These are phyloP conservation scores for Dryocosmus kuriphilus DNA, from an alignment of 2,888 invertebrate species.

Conservation along the genomic window DNA sequence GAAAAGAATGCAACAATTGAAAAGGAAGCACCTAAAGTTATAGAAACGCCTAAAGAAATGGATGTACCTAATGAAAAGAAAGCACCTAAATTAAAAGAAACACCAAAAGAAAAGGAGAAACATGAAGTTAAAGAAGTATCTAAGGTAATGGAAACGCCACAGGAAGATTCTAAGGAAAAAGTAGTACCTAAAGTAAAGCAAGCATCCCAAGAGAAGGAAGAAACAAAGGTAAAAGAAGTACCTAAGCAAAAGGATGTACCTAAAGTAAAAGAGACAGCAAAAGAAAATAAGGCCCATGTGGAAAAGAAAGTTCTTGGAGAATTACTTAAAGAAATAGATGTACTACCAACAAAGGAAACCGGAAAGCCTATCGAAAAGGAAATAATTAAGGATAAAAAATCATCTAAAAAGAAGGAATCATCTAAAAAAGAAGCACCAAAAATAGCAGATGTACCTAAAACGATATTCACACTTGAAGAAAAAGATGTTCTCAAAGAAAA, in stretches of 20 bases:
- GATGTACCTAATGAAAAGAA: neutral
- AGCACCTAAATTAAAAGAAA: neutral
- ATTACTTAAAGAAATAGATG: neutral
- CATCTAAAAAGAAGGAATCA: conserved; percentile 25
- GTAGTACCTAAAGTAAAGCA: conserved; percentile 14
- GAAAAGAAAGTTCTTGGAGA: neutral
- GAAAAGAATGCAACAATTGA: too few species aligned
- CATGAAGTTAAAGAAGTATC: too few species aligned
- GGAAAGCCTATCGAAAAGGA: conserved; percentile 38
- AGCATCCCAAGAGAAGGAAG: conserved; percentile 33
- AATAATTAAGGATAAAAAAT: conserved; percentile 43
- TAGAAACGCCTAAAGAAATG: neutral
- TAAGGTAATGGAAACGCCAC: too few species aligned
- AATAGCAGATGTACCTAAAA: conserved; percentile 41
- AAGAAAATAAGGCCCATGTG: neutral
- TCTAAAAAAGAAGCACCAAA: conserved; percentile 39
- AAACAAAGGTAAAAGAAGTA: neutral
- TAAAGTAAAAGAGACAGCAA: conserved; percentile 46
- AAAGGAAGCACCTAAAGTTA: too few species aligned
- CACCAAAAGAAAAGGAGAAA: neutral
- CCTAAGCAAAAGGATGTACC: conserved; percentile 33
- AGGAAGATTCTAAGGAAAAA: neutral
- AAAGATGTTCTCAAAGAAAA: neutral
- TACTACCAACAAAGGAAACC: neutral
- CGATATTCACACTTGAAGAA: conserved; percentile 7